phyloP scores from a whole-genome alignment of 2,888 invertebrate species.

The Metalampra italica region DNA sequence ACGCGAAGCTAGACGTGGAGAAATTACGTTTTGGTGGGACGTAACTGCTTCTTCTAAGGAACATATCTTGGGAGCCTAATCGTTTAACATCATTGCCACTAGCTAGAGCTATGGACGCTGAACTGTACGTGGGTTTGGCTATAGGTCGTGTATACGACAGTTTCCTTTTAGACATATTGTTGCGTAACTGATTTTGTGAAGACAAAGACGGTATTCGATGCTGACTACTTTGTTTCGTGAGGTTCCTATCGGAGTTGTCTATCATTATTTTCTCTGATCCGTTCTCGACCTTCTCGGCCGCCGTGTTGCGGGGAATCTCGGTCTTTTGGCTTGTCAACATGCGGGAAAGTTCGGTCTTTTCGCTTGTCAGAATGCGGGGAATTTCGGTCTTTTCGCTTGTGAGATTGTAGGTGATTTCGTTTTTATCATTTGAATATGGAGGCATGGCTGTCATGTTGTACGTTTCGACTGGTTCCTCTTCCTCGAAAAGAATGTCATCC shows the following conservation, averaged over 20 bases:
- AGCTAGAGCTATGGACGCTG: constrained; percentile 78
- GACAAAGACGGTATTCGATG: constrained; percentile 33
- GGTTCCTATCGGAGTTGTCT: constrained; percentile 25
- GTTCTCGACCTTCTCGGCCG: constrained; percentile 30
- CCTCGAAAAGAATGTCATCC: constrained; percentile 67
- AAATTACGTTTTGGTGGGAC: constrained; percentile 80
- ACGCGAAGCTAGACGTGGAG: constrained; percentile 90
- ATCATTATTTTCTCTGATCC: constrained; percentile 24
- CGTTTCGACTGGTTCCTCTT: constrained; percentile 53
- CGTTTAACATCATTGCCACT: constrained; percentile 69
- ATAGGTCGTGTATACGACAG: constrained; percentile 53
- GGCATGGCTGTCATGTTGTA: constrained; percentile 30
- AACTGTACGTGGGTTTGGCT: constrained; percentile 71
- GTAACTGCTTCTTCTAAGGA: constrained; percentile 50
- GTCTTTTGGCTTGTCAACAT: constrained; percentile 8
- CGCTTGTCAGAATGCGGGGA: constrained; percentile 14
- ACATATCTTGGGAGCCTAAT: constrained; percentile 56
- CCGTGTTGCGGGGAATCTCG: not conserved
- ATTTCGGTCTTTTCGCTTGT: constrained; percentile 17
- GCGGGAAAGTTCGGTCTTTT: constrained; percentile 4
- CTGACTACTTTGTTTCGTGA: constrained; percentile 33
- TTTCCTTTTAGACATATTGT: constrained; percentile 57
- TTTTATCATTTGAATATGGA: no score
- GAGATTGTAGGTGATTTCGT: not conserved
- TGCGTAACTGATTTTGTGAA: constrained; percentile 39